A percentile compares a stretch with the other conserved stretches of the same genome.
phyloP scores from a whole-genome alignment of 2,797 vertebrate genomes.

The Enteromius viviparus region DNA sequence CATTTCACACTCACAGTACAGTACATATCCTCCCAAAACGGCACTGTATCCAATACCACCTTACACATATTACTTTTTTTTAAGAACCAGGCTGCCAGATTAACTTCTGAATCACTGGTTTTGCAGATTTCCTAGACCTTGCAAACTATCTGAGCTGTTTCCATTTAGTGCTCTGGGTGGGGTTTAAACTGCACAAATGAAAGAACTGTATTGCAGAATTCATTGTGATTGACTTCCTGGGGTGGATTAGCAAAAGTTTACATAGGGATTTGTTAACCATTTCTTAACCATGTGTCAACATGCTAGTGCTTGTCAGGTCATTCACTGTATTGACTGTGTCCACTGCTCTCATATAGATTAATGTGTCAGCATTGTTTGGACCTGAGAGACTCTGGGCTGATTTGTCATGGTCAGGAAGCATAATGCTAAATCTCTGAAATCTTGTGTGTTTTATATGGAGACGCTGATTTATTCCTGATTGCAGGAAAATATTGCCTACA shows the following conservation, averaged over 20 bases:
- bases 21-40: background rate
- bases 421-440: conserved; percentile 8
- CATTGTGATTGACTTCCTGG: conserved; percentile 56
- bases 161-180: conserved; percentile 44
- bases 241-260: conserved; percentile 54
- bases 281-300: conserved; percentile 55
- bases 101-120: conserved; percentile 25
- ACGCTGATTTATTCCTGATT: background rate
- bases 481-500: background rate
- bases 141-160: conserved; percentile 35
- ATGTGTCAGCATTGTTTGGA: conserved; percentile 32
- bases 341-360: conserved; percentile 28
- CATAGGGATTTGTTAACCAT: conserved; percentile 58
- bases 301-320: conserved; percentile 57
- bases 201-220: conserved; percentile 39
- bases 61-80: background rate
- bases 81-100: background rate
- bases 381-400: background rate
- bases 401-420: conserved; percentile 36
- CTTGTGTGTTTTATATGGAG: background rate
- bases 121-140: conserved; percentile 19
- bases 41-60: background rate
- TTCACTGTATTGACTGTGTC: conserved; percentile 43
- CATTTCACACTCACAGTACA: conserved; percentile 1
- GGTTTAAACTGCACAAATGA: conserved; percentile 46